phyloP scores from a whole-genome alignment of 2,797 vertebrate genomes.

The Carcharodon carcharias region DNA sequence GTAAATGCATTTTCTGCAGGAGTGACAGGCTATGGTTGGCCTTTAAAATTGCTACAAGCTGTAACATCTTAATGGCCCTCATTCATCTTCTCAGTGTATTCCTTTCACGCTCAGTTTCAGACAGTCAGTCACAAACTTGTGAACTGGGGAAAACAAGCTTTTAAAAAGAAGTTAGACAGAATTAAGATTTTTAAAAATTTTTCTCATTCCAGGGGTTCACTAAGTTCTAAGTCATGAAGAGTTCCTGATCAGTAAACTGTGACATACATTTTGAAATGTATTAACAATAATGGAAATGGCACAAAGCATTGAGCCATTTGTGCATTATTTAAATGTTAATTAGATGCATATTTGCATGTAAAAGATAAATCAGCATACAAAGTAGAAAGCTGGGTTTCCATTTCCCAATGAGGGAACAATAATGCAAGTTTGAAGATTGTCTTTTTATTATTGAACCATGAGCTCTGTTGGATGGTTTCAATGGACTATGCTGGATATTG shows the following conservation, averaged over 20 bases:
- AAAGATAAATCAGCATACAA: not conserved
- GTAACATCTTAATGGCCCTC: not conserved
- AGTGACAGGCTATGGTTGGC: not conserved
- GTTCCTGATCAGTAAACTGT: not conserved
- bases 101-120: not conserved
- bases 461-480: not conserved
- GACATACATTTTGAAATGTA: not conserved
- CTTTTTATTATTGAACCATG: slow-evolving; percentile 2
- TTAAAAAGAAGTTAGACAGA: not conserved
- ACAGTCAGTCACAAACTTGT: not conserved
- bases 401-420: not conserved
- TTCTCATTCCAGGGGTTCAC: not conserved
- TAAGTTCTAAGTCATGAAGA: not conserved
- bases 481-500: not conserved
- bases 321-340: slow-evolving; percentile 11
- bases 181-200: not conserved
- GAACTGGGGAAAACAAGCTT: not conserved
- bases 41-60: not conserved
- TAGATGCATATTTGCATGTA: not conserved
- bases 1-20: not conserved
- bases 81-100: not conserved
- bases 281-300: not conserved
- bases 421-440: not conserved
- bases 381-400: no score
- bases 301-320: not conserved